Evolutionary conservation across 2,888 invertebrate genomes (phyloP).

Genomic region (Cephus spinipes): DNA sequence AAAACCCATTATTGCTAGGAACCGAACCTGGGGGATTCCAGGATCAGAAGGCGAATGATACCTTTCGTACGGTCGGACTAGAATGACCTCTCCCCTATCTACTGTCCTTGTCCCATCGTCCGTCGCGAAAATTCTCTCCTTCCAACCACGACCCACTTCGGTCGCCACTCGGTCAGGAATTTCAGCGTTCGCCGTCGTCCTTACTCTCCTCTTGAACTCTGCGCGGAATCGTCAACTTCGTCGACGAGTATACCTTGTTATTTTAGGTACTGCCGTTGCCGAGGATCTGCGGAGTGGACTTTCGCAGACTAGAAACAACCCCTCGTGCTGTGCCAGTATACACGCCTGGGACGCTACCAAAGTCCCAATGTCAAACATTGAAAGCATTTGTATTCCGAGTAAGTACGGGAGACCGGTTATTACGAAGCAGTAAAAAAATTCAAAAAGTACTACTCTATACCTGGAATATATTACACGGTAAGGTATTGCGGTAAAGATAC

Average conservation of each 20-base stretch:
- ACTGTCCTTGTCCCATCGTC: background rate
- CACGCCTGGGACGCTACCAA: background rate
- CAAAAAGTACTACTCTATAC: background rate
- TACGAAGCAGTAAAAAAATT: background rate
- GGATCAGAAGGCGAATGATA: constrained; percentile 5
- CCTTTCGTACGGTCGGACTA: background rate
- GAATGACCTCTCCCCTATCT: background rate
- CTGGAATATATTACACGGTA: background rate
- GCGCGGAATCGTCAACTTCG: background rate
- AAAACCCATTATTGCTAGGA: background rate
- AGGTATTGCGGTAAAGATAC: background rate
- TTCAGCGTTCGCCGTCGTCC: background rate
- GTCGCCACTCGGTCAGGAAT: constrained; percentile 1
- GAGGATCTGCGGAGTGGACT: background rate
- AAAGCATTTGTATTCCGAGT: background rate
- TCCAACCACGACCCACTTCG: background rate
- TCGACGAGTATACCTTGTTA: constrained; percentile 4
- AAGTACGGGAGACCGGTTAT: background rate
- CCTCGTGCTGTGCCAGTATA: background rate
- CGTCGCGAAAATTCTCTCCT: background rate
- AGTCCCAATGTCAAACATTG: background rate
- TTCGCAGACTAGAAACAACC: background rate
- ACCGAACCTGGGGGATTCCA: background rate
- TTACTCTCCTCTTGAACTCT: background rate
- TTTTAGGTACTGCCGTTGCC: background rate